Percentiles rank a stretch among this genome's conserved stretches.
Conservation (phyloP, 1,140 invertebrate species). For the Trinorchestia longiramus region DNA sequence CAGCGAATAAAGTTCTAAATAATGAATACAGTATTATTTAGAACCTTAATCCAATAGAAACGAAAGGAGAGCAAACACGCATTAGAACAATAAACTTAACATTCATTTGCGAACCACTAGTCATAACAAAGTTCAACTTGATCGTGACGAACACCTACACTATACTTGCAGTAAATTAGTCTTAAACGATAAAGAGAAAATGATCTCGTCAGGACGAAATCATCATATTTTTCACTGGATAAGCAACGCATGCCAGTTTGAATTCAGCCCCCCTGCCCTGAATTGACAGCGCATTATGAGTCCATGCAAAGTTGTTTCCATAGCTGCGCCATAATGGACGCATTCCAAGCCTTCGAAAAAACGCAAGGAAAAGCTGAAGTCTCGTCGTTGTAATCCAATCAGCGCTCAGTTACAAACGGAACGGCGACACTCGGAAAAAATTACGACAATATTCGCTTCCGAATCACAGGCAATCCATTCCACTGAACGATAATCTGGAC, state of each 20-base stretch:
- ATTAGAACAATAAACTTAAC: too few relatives aligned
- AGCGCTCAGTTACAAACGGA: constrained; percentile 5
- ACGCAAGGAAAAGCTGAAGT: neutral
- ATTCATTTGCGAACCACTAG: neutral
- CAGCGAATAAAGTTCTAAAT: too few relatives aligned
- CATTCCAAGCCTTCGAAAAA: constrained; percentile 7
- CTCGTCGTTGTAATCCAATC: constrained; percentile 14
- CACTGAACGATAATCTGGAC: neutral
- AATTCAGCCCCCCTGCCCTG: neutral
- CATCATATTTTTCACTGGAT: neutral
- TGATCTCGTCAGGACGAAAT: neutral
- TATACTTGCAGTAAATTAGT: neutral
- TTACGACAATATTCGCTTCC: constrained; percentile 20
- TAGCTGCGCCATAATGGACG: neutral
- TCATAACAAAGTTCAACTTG: neutral
- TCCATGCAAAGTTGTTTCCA: neutral
- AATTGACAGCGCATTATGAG: neutral
- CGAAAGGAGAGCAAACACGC: too few relatives aligned
- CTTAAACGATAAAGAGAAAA: neutral
- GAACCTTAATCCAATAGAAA: too few relatives aligned
- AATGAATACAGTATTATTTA: too few relatives aligned
- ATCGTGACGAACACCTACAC: neutral
- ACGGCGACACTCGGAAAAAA: neutral
- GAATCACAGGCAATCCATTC: constrained; percentile 6
- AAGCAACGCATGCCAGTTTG: neutral